Conservation (phyloP, 2,888 invertebrate species). For the Watsonalla cultraria region DNA sequence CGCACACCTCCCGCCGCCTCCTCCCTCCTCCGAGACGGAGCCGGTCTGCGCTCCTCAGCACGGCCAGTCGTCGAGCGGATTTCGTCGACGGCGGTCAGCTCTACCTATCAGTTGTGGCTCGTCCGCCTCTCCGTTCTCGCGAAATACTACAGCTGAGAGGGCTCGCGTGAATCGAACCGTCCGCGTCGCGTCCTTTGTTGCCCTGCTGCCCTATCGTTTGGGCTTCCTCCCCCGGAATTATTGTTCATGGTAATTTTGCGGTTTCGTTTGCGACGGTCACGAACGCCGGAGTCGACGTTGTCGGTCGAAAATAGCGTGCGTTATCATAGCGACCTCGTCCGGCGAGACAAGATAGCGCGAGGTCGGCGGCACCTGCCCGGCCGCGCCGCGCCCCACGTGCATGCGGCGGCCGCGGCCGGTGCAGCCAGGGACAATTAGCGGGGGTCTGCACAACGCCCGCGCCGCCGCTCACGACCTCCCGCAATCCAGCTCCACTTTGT, state of each 20-base stretch:
- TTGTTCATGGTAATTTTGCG: slow-evolving; percentile 47
- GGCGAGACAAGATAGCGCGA: slow-evolving; percentile 73
- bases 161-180: slow-evolving; percentile 32
- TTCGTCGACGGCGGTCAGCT: slow-evolving; percentile 64
- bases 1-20: slow-evolving; percentile 63
- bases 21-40: slow-evolving; percentile 47
- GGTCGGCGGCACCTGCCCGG: slow-evolving; percentile 68
- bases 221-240: slow-evolving; percentile 47
- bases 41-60: slow-evolving; percentile 33
- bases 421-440: slow-evolving; percentile 42
- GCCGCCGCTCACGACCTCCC: slow-evolving; percentile 14
- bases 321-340: slow-evolving; percentile 74
- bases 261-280: slow-evolving; percentile 66
- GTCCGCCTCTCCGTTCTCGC: slow-evolving; percentile 27
- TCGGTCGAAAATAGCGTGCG: slow-evolving; percentile 68
- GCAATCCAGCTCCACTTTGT: background rate
- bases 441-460: slow-evolving; percentile 15
- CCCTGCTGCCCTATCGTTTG: slow-evolving; percentile 20
- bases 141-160: slow-evolving; percentile 29
- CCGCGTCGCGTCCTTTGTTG: slow-evolving; percentile 20
- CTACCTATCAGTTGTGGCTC: slow-evolving; percentile 20
- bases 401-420: slow-evolving; percentile 34
- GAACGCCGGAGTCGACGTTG: slow-evolving; percentile 50
- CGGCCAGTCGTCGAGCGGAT: slow-evolving; percentile 72
- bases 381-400: slow-evolving; percentile 62